Conservation (phyloP, 2,797 vertebrate genomes). For the Oreochromis grahami region DNA sequence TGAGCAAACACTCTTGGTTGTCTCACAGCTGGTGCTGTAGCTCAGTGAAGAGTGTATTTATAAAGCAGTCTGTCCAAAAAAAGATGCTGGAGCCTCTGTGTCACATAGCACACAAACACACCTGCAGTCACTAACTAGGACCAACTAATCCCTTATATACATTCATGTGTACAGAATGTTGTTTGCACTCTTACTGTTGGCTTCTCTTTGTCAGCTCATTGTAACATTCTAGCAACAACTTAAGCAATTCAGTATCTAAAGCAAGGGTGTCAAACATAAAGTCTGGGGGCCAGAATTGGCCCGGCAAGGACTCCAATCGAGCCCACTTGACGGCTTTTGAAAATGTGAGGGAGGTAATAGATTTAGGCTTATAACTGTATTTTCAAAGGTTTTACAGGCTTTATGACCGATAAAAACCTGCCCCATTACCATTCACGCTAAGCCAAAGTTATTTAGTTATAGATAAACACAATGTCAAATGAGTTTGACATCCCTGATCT, state of each 20-base stretch:
- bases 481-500: background rate
- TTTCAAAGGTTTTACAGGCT: background rate
- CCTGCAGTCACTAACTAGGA: constrained; percentile 13
- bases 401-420: background rate
- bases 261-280: background rate
- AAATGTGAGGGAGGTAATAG: background rate
- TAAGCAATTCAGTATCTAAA: background rate
- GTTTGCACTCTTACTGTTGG: background rate
- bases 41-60: constrained; percentile 74
- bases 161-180: background rate
- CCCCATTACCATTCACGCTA: background rate
- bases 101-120: constrained; percentile 25
- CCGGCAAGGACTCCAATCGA: background rate
- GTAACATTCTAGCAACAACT: background rate
- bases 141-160: background rate
- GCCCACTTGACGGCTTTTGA: background rate
- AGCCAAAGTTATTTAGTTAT: background rate
- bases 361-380: background rate
- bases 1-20: constrained; percentile 11
- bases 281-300: background rate
- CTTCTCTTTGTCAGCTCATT: background rate
- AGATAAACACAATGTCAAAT: background rate
- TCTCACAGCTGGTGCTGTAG: constrained; percentile 76
- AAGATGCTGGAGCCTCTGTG: constrained; percentile 60
- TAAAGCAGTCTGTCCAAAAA: constrained; percentile 74